Evolutionary conservation across 2,797 vertebrate species (phyloP).

Genomic region (Helicolenus hilgendorfi): DNA sequence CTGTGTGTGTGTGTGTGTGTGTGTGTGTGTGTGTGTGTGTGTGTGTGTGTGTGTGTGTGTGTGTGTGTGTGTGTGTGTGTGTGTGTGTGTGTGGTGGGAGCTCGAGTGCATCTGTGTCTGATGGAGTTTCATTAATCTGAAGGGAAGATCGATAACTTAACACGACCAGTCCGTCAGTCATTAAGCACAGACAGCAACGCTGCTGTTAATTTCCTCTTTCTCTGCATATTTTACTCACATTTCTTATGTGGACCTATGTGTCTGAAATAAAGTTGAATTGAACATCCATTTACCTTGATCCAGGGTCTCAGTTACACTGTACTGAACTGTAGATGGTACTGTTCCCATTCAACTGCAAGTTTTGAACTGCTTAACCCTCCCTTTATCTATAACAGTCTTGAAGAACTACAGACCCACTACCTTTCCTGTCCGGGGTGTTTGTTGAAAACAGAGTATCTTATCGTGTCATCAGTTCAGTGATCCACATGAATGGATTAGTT

Average conservation of each 20-base stretch:
- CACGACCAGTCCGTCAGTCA: neutral
- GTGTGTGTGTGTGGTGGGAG: neutral
- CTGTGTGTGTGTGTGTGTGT: too few relatives aligned
- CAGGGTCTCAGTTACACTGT: neutral
- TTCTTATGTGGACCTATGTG: neutral
- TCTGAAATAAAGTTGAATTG: neutral
- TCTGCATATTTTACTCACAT: neutral
- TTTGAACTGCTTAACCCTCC: neutral
- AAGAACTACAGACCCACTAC: neutral
- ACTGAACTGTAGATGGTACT: neutral
- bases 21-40: too few relatives aligned
- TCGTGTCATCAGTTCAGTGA: neutral
- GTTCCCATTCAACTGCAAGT: neutral
- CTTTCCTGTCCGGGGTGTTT: neutral
- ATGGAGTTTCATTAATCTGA: neutral
- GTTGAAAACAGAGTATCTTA: neutral
- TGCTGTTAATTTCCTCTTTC: neutral
- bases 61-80: too few relatives aligned
- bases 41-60: too few relatives aligned
- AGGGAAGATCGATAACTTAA: neutral
- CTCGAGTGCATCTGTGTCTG: too few relatives aligned
- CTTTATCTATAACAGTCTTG: neutral
- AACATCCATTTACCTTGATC: neutral
- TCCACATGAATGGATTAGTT: neutral
- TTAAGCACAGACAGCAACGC: neutral